Evolutionary conservation across 2,113 vertebrate genomes (phyloP), one percentile per base, ranked within the genome.

Genomic region (Corythoichthys haematopterus): DNA sequence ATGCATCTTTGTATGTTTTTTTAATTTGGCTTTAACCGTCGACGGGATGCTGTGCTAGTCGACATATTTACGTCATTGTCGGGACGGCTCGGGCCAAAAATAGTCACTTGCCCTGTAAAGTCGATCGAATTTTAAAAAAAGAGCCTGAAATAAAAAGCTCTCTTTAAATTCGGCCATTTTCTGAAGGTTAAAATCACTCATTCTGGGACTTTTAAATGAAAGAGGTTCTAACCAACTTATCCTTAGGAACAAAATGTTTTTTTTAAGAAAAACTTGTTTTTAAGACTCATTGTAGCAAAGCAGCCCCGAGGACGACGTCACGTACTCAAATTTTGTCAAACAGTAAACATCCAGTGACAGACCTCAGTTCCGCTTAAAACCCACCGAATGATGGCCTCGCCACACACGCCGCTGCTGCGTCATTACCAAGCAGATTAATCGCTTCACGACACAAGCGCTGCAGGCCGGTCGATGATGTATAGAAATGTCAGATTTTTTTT

Each of bases 371-470:
- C 15, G 28, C 51, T 69, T 55, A 36, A 53, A 38, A 52, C 66
- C 52, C 47, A 10, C 43, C 45, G 53, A 69, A 58, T 80, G 84
- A 81, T 57, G 35, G 79, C 68, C 79, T 69, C 74, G 53, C 67
- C 33, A 64, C 2, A 15, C 53, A 35, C 48, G 56, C 60, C 38
- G 65, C 12, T 12, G 45, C 52, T 20, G 75, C 56, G 15, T 8
- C 58, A 62, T 63, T 63, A 60, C 70, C 40, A 68, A 48, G 48
- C 64, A 52, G 76, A 78, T 84, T 84, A 85, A 62, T 61, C 51
- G 66, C 80, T 71, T 66, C 56, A 36, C 52, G 61, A 75, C 65
- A 50, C 75, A 62, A 65, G 61, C 40, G 55, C 65, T 55, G 71
- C 61, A 11, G 62, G 75, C 72, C 53, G 6, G 63, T 69, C 15